A percentile compares a stretch with the other conserved stretches of the same genome.
phyloP scores from a whole-genome alignment of 1,140 invertebrate genomes.

The Teleopsis dalmanni region DNA sequence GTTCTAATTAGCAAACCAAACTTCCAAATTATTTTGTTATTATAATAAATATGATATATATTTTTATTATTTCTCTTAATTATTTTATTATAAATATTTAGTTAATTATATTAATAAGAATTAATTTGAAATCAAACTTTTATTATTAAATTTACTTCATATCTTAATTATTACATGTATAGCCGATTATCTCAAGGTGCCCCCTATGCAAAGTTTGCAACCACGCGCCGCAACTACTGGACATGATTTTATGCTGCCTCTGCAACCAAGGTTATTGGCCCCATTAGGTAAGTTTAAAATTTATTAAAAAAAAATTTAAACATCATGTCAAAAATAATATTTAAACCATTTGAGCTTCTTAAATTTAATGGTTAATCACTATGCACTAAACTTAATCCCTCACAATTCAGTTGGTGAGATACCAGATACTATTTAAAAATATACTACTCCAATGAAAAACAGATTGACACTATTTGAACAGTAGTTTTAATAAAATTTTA shows the following conservation, averaged over 20 bases:
- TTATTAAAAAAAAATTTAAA: neutral
- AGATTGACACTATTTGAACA: too few relatives aligned
- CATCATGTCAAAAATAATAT: neutral
- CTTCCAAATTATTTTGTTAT: too few relatives aligned
- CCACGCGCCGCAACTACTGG: constrained; percentile 59
- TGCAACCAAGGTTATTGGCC: constrained; percentile 55
- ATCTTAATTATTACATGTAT: constrained; percentile 2
- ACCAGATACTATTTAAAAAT: too few relatives aligned
- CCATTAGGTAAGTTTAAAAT: constrained; percentile 40
- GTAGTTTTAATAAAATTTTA: too few relatives aligned
- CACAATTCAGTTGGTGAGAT: too few relatives aligned
- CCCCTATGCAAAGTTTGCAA: constrained; percentile 47
- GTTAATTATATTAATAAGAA: too few relatives aligned
- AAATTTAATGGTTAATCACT: neutral
- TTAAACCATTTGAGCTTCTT: neutral
- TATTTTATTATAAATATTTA: too few relatives aligned
- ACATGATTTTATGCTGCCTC: constrained; percentile 55
- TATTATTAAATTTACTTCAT: neutral
- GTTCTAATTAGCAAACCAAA: too few relatives aligned
- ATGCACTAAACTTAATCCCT: neutral
- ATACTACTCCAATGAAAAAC: too few relatives aligned
- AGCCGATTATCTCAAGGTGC: constrained; percentile 42
- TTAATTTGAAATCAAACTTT: too few relatives aligned
- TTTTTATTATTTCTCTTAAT: too few relatives aligned
- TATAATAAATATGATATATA: too few relatives aligned